Percentiles rank a stretch among this genome's conserved stretches.
These are phyloP conservation scores for Drosophila rufa DNA, from an alignment of 1,140 invertebrate genomes.

Conservation along the genomic window DNA sequence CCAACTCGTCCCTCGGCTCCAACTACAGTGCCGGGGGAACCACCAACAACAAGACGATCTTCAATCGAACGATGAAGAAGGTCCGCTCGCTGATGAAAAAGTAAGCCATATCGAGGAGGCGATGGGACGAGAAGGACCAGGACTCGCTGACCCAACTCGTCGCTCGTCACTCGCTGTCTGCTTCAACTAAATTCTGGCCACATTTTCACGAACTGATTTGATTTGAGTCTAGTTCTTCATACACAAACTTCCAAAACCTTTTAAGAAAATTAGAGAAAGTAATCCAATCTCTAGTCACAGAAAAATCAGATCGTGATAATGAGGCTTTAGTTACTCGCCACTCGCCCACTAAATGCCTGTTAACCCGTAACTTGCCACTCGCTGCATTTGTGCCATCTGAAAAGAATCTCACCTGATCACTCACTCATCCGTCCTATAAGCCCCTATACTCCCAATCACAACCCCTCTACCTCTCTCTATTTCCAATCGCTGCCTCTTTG, in stretches of 20 bases:
- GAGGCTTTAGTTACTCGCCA: slow-evolving; percentile 5
- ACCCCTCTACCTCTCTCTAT: slow-evolving; percentile 18
- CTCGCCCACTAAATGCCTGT: slow-evolving; percentile 44
- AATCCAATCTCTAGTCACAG: neutral
- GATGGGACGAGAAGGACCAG: slow-evolving; percentile 39
- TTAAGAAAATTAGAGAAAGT: neutral
- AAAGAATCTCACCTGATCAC: slow-evolving; percentile 61
- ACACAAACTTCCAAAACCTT: too few species aligned
- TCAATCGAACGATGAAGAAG: slow-evolving; percentile 90
- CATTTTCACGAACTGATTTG: slow-evolving; percentile 28
- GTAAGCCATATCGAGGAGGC: slow-evolving; percentile 77
- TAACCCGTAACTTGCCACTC: slow-evolving; percentile 48
- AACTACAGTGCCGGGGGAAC: slow-evolving; percentile 64
- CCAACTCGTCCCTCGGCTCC: slow-evolving; percentile 72
- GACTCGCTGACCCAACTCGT: slow-evolving; percentile 47
- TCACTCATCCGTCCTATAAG: slow-evolving; percentile 6
- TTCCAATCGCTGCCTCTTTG: slow-evolving; percentile 20
- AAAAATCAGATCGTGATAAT: slow-evolving; percentile 30
- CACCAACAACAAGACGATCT: slow-evolving; percentile 86
- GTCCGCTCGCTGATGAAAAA: slow-evolving; percentile 89
- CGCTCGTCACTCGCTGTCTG: slow-evolving; percentile 54
- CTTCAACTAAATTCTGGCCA: slow-evolving; percentile 11
- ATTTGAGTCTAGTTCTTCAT: neutral
- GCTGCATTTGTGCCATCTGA: slow-evolving; percentile 60
- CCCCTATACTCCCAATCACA: slow-evolving; percentile 16